Evolutionary conservation across 2,113 vertebrate genomes (phyloP), one percentile per base, ranked within the genome.

Genomic region (Rhinogobius similis): DNA sequence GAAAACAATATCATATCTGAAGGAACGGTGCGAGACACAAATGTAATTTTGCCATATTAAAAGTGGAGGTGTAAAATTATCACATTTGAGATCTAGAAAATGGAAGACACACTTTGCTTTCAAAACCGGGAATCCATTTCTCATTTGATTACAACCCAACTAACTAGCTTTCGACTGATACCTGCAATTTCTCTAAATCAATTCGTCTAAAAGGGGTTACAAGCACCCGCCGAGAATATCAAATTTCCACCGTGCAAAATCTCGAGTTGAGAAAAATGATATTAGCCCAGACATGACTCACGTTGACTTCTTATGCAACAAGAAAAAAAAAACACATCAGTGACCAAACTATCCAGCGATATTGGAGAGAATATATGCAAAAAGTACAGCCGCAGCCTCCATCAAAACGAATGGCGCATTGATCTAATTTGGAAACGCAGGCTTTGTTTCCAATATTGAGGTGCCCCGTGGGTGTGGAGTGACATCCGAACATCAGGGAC

Each of bases 381-480:
- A 58, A 50, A 50, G 44, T 55, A 56, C 21, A 23, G 53, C 44
- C 53, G 67, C 21, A 10, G 26, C 43, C 53, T 67, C 23, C 39
- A 72, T 68, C 64, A 62, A 63, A 81, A 77, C 43, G 82, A 82
- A 83, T 68, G 75, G 65, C 77, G 82, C 43, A 53, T 26, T 79
- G 72, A 85, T 86, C 76, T 87, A 56, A 76, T 81, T 83, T 39
- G 36, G 62, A 20, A 75, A 63, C n/a, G 3, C 63, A 73, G 59
- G 27, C 46, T 77, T 69, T 66, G 78, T 68, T 77, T 75, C 74
- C 65, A 70, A 61, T 73, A 79, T 66, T 59, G 52, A 70, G 65
- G 67, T 77, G 41, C 69, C 85, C 65, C 29, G 56, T 74, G 79
- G 79, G 59, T 53, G 63, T 23, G 50, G 56, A 61, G 72, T 65